Base-by-base conservation (phyloP, 2,797 vertebrate genomes). In the Nothura maculosa region DNA sequence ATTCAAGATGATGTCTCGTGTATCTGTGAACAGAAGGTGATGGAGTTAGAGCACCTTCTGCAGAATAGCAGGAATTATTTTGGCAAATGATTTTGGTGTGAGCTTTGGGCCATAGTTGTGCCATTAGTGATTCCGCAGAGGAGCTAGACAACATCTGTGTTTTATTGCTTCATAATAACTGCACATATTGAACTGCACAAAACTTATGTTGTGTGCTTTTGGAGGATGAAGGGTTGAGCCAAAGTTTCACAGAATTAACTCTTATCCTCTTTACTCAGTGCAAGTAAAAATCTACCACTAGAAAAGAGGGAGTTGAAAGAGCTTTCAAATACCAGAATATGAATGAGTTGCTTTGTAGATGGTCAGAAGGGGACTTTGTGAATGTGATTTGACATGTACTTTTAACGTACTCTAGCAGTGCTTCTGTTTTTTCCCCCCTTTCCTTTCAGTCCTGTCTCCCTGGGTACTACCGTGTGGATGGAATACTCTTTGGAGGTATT, bases 401-500 rank as follows among this genome's bases (percentile, higher is more conserved):
- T 87, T 52, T 73, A 93, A 48, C 12, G 40, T 18, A 45, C 2
- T 48, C 47, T 48, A 48, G 12, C 22, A 81, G 54, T 47, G 27
- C 45, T 57, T 6, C 43, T 19, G 3, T 40, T 50, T 69, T 43
- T 9, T 10, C 42, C 11, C 34, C n/a, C 1, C 1, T 81, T 90
- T 58, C 64, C 57, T 43, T 78, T 87, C 72, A 99, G 99, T 96
- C 97, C 2, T 99, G 99, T 87, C 95, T 98, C 36, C 95, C 98
- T 30, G 98, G 99, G 22, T 99, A 99, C 92, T 99, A 99, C 92
- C 98, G 99, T 11, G 98, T 99, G 55, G 98, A 98, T 3, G 99
- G 98, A 40, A 98, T 99, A 79, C 97, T 99, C 90, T 99, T 99
- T 38, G 99, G 99, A 63, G 99, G 99, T 13, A 99, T 99, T 91